Evolutionary conservation across 1,140 invertebrate species (phyloP), one percentile per base, ranked within the genome.

Genomic region (Maconellicoccus hirsutus): DNA sequence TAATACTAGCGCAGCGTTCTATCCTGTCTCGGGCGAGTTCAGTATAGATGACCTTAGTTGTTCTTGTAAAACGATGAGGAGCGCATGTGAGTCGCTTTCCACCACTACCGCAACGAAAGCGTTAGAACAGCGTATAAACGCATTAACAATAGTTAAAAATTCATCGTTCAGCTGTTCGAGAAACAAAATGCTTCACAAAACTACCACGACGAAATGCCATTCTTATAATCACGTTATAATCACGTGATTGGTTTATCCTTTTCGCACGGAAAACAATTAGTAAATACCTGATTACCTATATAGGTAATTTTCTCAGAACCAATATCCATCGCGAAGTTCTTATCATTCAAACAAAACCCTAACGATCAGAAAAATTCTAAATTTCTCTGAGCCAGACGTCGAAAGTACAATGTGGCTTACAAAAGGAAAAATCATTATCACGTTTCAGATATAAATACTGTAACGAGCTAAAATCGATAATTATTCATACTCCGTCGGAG

Each of bases 51-150:
- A 52, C 42, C 42, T 52, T 52, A 52, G 42, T 52, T 52, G 42
- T 16, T 52, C 42, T 52, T 52, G 42, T 52, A 19, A 52, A 52
- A 52, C 42, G 42, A 16, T 52, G 42, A 52, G 42, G 42, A 52
- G 42, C 42, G 42, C 42, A 52, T 52, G 42, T 52, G 42, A 52
- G 42, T 52, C n/a, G 42, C n/a, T 52, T 16, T 52, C 42, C 42
- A 52, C 4, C 42, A 52, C 42, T 52, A 52, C n/a, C n/a, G n/a
- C 42, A 4, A 52, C 42, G 4, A 52, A 52, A 3, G 16, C 16
- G 16, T 52, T 52, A 3, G 6, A 52, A 52, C 42, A 52, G 6
- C 42, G 16, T 4, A 16, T 52, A 52, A 8, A 52, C 42, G 42
- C 6, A 52, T 52, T 52, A 52, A 52, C 42, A 52, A 52, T 8